Evolutionary conservation across 1,140 invertebrate genomes (phyloP).

Genomic region (Cephus cinctus): DNA sequence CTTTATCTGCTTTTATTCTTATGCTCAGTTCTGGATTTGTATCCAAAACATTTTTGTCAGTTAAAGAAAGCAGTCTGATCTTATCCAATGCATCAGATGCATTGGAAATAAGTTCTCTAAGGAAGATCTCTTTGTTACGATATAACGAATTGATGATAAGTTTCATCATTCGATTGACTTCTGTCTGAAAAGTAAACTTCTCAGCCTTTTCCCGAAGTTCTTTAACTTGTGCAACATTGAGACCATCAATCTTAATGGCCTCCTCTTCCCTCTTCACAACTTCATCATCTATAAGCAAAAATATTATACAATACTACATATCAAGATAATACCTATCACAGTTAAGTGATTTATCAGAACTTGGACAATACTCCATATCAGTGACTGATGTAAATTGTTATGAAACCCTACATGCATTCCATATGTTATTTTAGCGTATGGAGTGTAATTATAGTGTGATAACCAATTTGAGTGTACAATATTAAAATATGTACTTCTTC

Average conservation of each 20-base stretch:
- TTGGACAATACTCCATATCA: too few relatives aligned
- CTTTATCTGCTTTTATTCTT: constrained; percentile 95
- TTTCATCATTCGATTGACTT: constrained; percentile 99
- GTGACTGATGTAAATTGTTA: too few relatives aligned
- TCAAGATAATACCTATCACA: too few relatives aligned
- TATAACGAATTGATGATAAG: constrained; percentile 98
- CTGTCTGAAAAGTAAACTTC: constrained; percentile 93
- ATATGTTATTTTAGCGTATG: too few relatives aligned
- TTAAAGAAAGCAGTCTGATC: constrained; percentile 89
- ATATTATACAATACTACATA: too few relatives aligned
- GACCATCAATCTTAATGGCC: constrained; percentile 93
- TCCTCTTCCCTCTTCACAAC: constrained; percentile 88
- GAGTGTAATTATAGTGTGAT: not conserved
- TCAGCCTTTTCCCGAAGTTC: constrained; percentile 89
- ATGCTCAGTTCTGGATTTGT: constrained; percentile 84
- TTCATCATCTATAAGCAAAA: constrained; percentile 67
- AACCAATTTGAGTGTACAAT: not conserved
- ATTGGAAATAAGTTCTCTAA: constrained; percentile 97
- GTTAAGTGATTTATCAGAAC: too few relatives aligned
- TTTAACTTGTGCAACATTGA: constrained; percentile 92
- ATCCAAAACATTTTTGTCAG: constrained; percentile 76
- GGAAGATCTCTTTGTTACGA: constrained; percentile 98
- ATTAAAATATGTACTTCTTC: too few relatives aligned
- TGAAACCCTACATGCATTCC: too few relatives aligned
- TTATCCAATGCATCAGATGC: constrained; percentile 95